Percentiles rank a stretch among this genome's conserved stretches.
Conservation (phyloP, 2,113 vertebrate species). For the Paramormyrops kingsleyae region DNA sequence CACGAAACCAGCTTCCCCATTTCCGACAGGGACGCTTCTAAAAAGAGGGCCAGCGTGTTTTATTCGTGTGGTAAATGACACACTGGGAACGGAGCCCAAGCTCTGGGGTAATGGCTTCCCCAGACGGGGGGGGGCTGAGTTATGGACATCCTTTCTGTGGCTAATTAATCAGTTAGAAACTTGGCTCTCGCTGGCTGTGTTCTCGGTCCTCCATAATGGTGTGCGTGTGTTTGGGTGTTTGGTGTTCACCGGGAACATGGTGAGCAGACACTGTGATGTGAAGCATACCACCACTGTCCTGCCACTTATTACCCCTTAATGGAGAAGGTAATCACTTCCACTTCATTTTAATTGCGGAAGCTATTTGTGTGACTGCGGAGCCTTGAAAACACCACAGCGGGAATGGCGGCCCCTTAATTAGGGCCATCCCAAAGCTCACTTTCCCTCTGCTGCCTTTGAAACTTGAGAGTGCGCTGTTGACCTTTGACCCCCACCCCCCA, state of each 20-base stretch:
- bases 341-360: constrained; percentile 61
- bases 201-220: neutral
- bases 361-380: constrained; percentile 39
- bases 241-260: too few species aligned
- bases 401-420: constrained; percentile 33
- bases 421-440: constrained; percentile 44
- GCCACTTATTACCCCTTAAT: constrained; percentile 31
- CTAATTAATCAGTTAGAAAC: neutral
- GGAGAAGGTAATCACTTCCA: constrained; percentile 55
- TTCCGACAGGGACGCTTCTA: neutral
- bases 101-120: neutral
- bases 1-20: neutral
- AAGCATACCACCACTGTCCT: constrained; percentile 18
- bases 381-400: constrained; percentile 41
- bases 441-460: constrained; percentile 57
- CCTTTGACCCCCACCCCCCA: constrained; percentile 47
- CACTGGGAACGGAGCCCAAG: neutral
- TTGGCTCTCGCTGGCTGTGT: too few species aligned
- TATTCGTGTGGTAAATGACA: neutral
- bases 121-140: neutral
- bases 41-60: neutral
- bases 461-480: constrained; percentile 54
- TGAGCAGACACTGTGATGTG: neutral
- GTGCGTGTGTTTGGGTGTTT: neutral
- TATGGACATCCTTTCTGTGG: neutral